Evolutionary conservation across 2,113 vertebrate species (phyloP).

Genomic region (Anhinga rufa): DNA sequence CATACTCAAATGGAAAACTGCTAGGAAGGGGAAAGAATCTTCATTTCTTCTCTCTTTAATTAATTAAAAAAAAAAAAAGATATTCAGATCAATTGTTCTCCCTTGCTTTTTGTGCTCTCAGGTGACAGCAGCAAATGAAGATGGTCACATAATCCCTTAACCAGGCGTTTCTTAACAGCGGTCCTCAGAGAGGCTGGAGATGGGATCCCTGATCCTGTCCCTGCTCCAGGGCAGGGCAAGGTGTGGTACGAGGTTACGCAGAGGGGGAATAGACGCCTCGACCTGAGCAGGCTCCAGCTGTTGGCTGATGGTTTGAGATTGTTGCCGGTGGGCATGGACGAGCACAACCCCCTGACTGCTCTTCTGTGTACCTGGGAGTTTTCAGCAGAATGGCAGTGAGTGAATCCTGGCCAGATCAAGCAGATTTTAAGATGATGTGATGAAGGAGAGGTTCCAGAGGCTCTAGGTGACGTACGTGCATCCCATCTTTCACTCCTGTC

Average conservation of each 20-base stretch:
- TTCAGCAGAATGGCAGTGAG: neutral
- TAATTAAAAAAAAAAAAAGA: neutral
- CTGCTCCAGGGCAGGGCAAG: neutral
- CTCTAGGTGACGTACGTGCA: no score
- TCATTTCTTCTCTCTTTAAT: neutral
- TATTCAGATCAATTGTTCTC: neutral
- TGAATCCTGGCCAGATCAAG: neutral
- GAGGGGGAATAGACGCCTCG: rapidly evolving
- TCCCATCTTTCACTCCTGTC: neutral
- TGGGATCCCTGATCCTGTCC: neutral
- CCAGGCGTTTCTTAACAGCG: neutral
- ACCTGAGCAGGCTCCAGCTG: neutral
- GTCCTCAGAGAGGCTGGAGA: neutral
- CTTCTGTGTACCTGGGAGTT: neutral
- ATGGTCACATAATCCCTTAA: neutral
- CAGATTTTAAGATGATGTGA: neutral
- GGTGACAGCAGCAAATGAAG: neutral
- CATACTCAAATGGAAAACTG: neutral
- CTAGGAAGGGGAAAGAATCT: neutral
- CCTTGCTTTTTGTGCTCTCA: neutral
- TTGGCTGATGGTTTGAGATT: neutral
- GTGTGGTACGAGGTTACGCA: rapidly evolving
- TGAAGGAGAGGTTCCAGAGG: neutral
- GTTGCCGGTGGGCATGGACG: neutral
- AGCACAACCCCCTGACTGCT: neutral